Evolutionary conservation across 1,140 invertebrate species (phyloP), one percentile per base, ranked within the genome.

Genomic region (Saccostrea echinata): DNA sequence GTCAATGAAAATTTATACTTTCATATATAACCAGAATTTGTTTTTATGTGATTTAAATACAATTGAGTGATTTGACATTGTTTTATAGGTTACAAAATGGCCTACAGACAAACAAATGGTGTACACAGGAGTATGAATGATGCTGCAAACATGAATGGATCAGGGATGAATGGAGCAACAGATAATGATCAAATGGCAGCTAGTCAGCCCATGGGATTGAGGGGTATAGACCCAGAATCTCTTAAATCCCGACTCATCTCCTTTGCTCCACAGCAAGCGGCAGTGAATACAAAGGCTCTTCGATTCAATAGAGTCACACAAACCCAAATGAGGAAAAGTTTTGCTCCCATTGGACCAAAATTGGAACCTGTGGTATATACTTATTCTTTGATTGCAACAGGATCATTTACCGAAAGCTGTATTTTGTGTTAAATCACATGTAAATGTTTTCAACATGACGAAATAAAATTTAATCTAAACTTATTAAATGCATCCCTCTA

Each of bases 351-450:
- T 81, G 91, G 91, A 35, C 91, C 94, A 43, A 92, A 90, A 86
- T 86, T 95, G 16, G 94, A 94, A 89, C 94, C 94, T 81, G 89
- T 95, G 91, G 94, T 95, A 92, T 71, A 84, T 18, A n/a, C 51
- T 21, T 83, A 21, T 16, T 80, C 3, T 30, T 0, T 4, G 35
- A 6, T 43, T 80, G 30, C 43, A 43, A 6, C 9, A 3, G 4
- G 6, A 43, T 43, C 43, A 43, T 43, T 8, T 43, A 43, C 43
- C 6, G 43, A 43, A 43, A 43, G 6, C 1, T 43, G 43, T 43
- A 43, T 43, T 43, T 43, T 43, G 43, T 43, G 1, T 43, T n/a
- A n/a, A n/a, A 9, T 43, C 9, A 43, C 43, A 43, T 43, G n/a
- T n/a, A n/a, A n/a, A n/a, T n/a, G 43, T 43, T 43, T 43, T 43